phyloP scores from a whole-genome alignment of 2,113 vertebrate genomes.

The Poicephalus gulielmi region DNA sequence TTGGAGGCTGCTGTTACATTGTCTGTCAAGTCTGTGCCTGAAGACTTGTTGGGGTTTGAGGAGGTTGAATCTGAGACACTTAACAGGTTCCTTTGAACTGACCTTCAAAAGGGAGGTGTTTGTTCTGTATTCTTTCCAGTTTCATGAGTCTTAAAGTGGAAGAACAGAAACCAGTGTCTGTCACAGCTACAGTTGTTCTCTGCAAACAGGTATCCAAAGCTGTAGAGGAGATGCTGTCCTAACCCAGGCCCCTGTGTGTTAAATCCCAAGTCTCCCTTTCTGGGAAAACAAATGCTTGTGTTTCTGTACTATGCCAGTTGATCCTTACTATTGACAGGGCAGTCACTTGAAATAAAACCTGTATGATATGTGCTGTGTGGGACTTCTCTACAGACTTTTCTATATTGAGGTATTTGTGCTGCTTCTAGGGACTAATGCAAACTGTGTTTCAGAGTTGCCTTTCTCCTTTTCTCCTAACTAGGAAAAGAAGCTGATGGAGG shows the following conservation, averaged over 20 bases:
- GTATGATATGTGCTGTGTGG: neutral
- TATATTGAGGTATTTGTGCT: neutral
- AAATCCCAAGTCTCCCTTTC: neutral
- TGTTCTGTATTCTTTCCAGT: neutral
- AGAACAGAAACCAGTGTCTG: neutral
- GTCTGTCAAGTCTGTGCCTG: neutral
- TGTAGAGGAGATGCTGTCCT: neutral
- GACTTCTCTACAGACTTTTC: neutral
- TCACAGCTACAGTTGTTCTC: neutral
- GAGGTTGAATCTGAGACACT: neutral
- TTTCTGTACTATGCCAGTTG: neutral
- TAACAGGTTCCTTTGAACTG: neutral
- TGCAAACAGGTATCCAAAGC: neutral
- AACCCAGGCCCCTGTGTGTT: neutral
- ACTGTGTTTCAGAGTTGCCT: neutral
- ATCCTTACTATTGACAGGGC: neutral
- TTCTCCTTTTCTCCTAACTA: conserved; percentile 47
- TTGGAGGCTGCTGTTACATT: neutral
- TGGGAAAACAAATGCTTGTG: neutral
- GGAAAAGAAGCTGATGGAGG: conserved; percentile 97
- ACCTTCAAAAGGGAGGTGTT: neutral
- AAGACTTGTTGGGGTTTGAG: neutral
- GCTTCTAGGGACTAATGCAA: neutral
- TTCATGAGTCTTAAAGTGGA: neutral
- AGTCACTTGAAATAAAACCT: neutral